Evolutionary conservation across 2,888 invertebrate species (phyloP), one percentile per base, ranked within the genome.

Genomic region (Melipona beecheii): DNA sequence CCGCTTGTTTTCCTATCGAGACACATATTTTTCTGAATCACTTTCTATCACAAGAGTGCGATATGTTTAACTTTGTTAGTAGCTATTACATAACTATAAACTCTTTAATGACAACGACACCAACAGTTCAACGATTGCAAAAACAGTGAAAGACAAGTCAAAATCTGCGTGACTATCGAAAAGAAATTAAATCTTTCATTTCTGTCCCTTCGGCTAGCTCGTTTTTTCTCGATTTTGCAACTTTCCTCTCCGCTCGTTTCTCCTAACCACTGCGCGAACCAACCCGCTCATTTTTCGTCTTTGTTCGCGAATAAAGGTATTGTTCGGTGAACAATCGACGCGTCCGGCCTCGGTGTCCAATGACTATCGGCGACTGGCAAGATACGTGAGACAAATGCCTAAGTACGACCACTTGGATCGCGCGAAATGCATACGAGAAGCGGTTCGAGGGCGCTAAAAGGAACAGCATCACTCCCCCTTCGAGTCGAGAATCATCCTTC

Each of bases 261-360:
- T 64, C 50, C 64, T 65, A 68, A 43, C 36, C 83, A 43, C 31
- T 49, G 15, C 24, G 65, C 54, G 50, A 74, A 56, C 68, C 66
- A 49, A 21, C 68, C 66, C 72, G 75, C 72, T 78, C 88, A 83
- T 85, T 89, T 85, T 83, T 79, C 78, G 81, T 73, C 85, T 87
- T 88, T 88, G 89, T 88, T 75, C 89, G 81, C 77, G 78, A 74
- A 81, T 77, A 76, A 80, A 70, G 75, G 85, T 85, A 91, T 91
- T 91, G 91, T 91, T 90, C 86, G 74, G 60, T 72, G 88, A 91
- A 91, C 91, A 91, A 91, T 91, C 80, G 90, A 86, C 86, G 87
- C 85, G 87, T 90, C 86, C 87, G 80, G 84, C 83, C 85, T 81
- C 84, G 83, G 87, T 91, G 90, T 90, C 89, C 89, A 76, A 83